Evolutionary conservation across 2,888 invertebrate species (phyloP).

Genomic region (Brachypalpus laphriformis): DNA sequence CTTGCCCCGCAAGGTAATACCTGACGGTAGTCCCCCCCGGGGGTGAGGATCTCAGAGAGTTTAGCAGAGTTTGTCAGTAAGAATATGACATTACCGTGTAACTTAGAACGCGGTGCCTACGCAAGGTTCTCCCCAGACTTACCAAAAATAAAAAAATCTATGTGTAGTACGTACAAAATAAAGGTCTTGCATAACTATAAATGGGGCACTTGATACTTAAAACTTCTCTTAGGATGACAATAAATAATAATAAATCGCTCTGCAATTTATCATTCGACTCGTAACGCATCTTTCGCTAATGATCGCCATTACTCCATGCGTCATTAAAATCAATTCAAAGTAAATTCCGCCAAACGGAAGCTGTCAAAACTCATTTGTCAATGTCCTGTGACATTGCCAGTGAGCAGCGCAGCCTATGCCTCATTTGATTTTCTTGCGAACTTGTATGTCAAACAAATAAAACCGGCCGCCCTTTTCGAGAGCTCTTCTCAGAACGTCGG

Average conservation of each 20-base stretch:
- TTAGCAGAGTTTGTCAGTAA: too few species aligned
- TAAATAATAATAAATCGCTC: conserved; percentile 21
- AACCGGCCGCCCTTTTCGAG: neutral
- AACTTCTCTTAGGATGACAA: too few species aligned
- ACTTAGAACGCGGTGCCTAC: too few species aligned
- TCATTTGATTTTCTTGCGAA: conserved; percentile 55
- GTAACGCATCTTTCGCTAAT: conserved; percentile 2
- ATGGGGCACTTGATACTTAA: too few species aligned
- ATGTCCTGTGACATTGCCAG: conserved; percentile 51
- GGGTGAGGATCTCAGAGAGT: too few species aligned
- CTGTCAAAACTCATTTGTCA: conserved; percentile 71
- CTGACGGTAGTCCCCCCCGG: too few species aligned
- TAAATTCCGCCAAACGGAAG: conserved; percentile 67
- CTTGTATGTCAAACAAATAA: conserved; percentile 12
- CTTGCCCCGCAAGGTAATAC: too few species aligned
- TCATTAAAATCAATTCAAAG: conserved; percentile 69
- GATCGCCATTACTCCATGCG: conserved; percentile 36
- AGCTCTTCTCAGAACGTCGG: conserved; percentile 57
- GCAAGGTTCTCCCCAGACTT: too few species aligned
- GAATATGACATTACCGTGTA: too few species aligned
- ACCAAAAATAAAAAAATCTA: too few species aligned
- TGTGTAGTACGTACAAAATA: too few species aligned
- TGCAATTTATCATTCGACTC: neutral
- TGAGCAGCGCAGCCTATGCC: neutral
- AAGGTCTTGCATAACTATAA: too few species aligned